Percentiles rank a stretch among this genome's conserved stretches.
These are phyloP conservation scores for Gyps fulvus DNA, from an alignment of 2,113 vertebrate genomes.

Conservation along the genomic window DNA sequence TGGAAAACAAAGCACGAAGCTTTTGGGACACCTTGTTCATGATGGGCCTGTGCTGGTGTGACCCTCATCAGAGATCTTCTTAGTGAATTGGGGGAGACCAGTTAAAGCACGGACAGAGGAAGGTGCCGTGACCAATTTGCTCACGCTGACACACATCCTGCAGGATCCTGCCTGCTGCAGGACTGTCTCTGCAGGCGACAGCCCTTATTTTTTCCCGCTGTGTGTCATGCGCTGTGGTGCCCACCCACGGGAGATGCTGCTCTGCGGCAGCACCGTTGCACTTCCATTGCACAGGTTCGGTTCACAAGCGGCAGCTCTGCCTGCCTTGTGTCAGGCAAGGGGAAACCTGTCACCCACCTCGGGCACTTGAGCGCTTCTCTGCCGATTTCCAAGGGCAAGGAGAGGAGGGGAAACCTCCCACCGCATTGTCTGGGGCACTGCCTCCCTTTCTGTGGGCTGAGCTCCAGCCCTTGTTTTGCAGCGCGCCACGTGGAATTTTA, in stretches of 20 bases:
- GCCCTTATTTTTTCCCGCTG: background rate
- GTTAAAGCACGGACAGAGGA: background rate
- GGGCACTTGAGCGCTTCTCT: fast-evolving
- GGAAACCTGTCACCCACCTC: background rate
- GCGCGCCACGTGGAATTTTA: background rate
- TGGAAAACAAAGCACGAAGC: background rate
- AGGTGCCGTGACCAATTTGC: background rate
- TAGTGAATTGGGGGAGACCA: background rate
- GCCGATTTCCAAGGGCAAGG: background rate
- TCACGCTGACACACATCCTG: background rate
- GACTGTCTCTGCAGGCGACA: background rate
- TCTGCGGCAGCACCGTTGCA: fast-evolving
- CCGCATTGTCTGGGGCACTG: background rate
- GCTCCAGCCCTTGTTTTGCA: slow-evolving; percentile 60
- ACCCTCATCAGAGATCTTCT: background rate
- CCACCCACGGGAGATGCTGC: background rate
- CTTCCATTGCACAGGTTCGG: fast-evolving
- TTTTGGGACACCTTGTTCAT: background rate
- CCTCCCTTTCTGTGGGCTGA: background rate
- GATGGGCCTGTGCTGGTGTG: background rate
- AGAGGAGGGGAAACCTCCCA: background rate
- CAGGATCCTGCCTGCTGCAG: background rate
- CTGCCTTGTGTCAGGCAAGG: background rate
- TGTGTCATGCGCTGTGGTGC: background rate
- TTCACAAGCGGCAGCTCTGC: fast-evolving